phyloP scores from a whole-genome alignment of 2,888 invertebrate species.

The Caenorhabditis parvicauda region DNA sequence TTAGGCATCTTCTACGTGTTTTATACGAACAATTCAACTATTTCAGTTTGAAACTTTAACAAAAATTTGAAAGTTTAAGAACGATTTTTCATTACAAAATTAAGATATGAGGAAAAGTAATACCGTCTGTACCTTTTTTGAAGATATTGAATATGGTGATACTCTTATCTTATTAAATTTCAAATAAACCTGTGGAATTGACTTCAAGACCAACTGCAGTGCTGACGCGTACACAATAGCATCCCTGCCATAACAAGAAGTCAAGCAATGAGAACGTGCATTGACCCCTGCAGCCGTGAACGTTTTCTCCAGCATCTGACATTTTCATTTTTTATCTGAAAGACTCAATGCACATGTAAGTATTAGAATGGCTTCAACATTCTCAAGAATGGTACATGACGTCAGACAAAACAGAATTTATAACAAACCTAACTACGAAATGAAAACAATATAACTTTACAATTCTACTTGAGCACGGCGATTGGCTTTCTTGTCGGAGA shows the following conservation, averaged over 20 bases:
- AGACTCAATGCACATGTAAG: neutral
- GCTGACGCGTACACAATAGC: slow-evolving; percentile 32
- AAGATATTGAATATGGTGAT: no score
- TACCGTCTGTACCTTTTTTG: no score
- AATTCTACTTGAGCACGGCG: slow-evolving; percentile 20
- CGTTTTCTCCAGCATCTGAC: slow-evolving; percentile 19
- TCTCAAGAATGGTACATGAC: neutral
- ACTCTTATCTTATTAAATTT: neutral
- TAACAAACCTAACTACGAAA: neutral
- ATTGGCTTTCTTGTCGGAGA: slow-evolving; percentile 22
- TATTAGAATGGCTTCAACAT: neutral
- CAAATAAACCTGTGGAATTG: slow-evolving; percentile 17
- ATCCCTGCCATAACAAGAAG: slow-evolving; percentile 12
- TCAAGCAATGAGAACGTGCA: slow-evolving; percentile 37
- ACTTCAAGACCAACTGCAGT: slow-evolving; percentile 28
- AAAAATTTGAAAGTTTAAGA: no score
- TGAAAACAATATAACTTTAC: slow-evolving; percentile 5
- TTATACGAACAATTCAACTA: no score
- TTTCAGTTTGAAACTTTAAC: no score
- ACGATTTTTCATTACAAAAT: no score
- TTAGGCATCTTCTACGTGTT: no score
- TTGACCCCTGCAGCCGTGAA: slow-evolving; percentile 33
- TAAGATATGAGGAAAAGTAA: no score
- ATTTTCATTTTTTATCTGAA: neutral
- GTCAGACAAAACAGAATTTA: neutral